Evolutionary conservation across 1,140 invertebrate genomes (phyloP).

Genomic region (Trichonephila clavata): DNA sequence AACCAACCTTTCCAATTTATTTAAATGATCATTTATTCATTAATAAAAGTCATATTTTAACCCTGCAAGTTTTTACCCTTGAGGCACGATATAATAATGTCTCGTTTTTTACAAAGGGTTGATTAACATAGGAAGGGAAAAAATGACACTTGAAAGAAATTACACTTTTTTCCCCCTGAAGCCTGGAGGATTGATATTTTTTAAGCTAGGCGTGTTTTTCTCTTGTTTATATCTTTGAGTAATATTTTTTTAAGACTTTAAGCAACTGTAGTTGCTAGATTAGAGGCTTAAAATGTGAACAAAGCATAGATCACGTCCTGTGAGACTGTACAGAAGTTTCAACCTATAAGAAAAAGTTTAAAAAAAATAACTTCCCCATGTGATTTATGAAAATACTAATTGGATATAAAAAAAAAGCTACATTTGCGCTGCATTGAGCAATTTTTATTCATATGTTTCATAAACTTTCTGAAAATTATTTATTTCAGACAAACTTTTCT

Average conservation of each 20-base stretch:
- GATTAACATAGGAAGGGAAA: conserved; percentile 28
- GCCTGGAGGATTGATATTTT: background rate
- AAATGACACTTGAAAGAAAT: conserved; percentile 19
- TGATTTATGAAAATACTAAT: background rate
- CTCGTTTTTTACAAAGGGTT: background rate
- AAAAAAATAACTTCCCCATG: background rate
- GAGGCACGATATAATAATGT: conserved; percentile 36
- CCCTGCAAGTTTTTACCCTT: background rate
- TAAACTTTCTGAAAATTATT: background rate
- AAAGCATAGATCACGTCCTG: background rate
- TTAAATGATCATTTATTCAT: conserved; percentile 36
- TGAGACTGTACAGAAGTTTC: background rate
- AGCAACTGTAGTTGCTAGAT: conserved; percentile 24
- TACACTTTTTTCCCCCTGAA: conserved; percentile 12
- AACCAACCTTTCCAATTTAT: background rate
- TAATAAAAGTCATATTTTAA: conserved; percentile 34
- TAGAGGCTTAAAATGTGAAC: conserved; percentile 40
- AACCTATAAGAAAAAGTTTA: background rate
- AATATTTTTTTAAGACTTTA: background rate
- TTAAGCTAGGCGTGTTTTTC: background rate
- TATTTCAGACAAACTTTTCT: background rate
- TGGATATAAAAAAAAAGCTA: background rate
- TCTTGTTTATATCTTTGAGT: background rate
- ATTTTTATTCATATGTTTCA: background rate
- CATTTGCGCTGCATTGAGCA: background rate